These are phyloP conservation scores for Dendroctonus valens DNA, from an alignment of 1,140 invertebrate species.

Conservation along the genomic window DNA sequence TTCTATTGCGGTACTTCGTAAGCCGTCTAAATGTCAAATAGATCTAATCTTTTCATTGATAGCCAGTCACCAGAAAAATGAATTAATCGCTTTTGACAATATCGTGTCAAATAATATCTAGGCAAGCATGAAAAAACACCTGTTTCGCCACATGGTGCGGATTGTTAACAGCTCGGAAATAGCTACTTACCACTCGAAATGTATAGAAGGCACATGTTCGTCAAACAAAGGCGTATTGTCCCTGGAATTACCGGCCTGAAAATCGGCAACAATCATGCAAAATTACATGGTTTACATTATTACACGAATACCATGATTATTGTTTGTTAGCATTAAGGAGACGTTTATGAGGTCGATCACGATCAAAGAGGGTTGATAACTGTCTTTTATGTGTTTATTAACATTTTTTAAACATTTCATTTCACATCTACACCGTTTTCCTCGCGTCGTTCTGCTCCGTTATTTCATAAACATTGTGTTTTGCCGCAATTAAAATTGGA, in stretches of 20 bases:
- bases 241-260: conserved; percentile 6
- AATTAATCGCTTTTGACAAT: conserved; percentile 4
- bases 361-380: no score
- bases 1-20: background rate
- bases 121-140: background rate
- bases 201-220: conserved; percentile 9
- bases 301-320: no score
- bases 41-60: background rate
- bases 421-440: no score
- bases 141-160: conserved; percentile 3
- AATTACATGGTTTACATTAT: no score
- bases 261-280: background rate
- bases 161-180: background rate
- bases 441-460: no score
- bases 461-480: no score
- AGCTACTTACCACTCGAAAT: background rate
- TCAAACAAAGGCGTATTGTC: conserved; percentile 14
- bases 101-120: background rate
- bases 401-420: no score
- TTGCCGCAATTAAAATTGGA: no score
- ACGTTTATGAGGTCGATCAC: no score
- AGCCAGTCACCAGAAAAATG: background rate
- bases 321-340: no score
- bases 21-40: background rate
- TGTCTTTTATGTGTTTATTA: no score